A percentile compares a stretch with the other conserved stretches of the same genome.
These are phyloP conservation scores for Symphodus melops DNA, from an alignment of 2,113 vertebrate genomes.

Conservation along the genomic window DNA sequence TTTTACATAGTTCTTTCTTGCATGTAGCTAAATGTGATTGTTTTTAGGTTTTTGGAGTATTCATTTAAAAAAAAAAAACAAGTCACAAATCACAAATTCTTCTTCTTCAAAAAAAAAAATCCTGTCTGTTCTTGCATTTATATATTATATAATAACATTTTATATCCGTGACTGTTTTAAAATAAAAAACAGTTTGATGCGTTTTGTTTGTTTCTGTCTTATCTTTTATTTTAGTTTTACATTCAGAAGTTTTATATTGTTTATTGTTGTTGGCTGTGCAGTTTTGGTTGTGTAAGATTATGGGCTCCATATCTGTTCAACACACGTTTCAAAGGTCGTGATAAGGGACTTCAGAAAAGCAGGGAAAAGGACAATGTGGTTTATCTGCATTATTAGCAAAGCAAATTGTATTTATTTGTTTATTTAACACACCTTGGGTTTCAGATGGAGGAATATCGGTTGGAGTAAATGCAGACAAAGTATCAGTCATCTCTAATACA, in stretches of 20 bases:
- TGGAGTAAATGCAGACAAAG: conserved; percentile 70
- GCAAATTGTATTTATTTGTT: background rate
- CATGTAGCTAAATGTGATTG: too few species aligned
- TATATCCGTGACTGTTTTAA: too few species aligned
- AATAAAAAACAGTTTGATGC: too few species aligned
- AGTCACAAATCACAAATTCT: too few species aligned
- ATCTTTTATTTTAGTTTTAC: background rate
- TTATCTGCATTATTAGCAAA: background rate
- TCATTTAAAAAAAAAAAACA: too few species aligned
- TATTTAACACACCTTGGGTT: background rate
- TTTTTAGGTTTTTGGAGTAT: too few species aligned
- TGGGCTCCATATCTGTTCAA: conserved; percentile 4
- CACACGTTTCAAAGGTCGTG: conserved; percentile 20
- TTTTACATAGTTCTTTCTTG: too few species aligned
- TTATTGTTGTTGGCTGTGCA: background rate
- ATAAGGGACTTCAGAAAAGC: background rate
- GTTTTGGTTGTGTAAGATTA: conserved; percentile 2
- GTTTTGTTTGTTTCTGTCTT: background rate
- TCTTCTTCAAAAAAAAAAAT: too few species aligned
- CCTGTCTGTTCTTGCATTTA: too few species aligned
- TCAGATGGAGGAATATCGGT: conserved; percentile 78
- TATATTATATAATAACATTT: too few species aligned
- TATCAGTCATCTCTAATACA: conserved; percentile 39
- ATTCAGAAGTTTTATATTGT: background rate
- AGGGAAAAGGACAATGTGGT: background rate